Evolutionary conservation across 2,113 vertebrate species (phyloP).

Genomic region (Bos indicus): DNA sequence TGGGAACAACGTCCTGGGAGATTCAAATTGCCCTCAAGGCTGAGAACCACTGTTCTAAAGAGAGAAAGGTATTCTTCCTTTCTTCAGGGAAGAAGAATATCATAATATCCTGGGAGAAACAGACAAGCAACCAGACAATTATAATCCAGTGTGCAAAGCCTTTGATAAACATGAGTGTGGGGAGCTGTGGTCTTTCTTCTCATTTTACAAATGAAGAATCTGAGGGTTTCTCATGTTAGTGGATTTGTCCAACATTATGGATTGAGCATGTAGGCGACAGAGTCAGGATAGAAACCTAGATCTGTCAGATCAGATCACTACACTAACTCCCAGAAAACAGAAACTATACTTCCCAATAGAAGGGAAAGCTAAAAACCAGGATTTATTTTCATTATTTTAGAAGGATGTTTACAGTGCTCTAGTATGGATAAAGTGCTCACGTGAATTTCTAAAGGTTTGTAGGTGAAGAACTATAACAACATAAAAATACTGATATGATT

Average conservation of each 20-base stretch:
- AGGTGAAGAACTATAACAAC: background rate
- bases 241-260: background rate
- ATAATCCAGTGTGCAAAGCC: background rate
- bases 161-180: background rate
- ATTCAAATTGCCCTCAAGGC: background rate
- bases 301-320: background rate
- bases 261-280: background rate
- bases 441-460: background rate
- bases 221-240: background rate
- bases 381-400: slow-evolving; percentile 35
- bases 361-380: background rate
- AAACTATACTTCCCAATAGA: background rate
- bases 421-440: background rate
- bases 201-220: background rate
- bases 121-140: background rate
- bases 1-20: background rate
- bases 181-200: background rate
- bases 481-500: background rate
- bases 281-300: background rate
- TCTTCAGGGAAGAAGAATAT: background rate
- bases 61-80: background rate
- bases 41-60: background rate
- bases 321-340: background rate
- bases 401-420: background rate
- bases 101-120: background rate